These are phyloP conservation scores for Agonopterix alstromeriana DNA, from an alignment of 2,888 invertebrate genomes.

Conservation along the genomic window DNA sequence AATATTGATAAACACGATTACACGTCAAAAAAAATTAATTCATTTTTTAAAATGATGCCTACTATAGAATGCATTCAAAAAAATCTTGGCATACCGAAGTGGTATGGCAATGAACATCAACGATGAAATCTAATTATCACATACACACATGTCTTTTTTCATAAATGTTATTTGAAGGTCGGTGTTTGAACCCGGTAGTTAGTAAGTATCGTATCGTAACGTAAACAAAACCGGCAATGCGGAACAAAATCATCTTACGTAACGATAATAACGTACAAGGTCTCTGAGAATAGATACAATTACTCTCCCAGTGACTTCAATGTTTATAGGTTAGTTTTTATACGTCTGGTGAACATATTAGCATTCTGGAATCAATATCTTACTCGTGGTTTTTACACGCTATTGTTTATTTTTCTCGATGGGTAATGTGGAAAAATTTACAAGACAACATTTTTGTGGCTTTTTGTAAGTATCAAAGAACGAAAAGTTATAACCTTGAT, in stretches of 20 bases:
- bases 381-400: no score
- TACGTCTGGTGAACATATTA: background rate
- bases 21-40: no score
- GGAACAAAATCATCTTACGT: slow-evolving; percentile 46
- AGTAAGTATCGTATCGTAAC: slow-evolving; percentile 11
- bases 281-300: slow-evolving; percentile 13
- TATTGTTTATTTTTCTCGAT: no score
- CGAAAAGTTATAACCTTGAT: no score
- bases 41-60: no score
- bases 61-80: no score
- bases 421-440: no score
- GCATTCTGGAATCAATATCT: no score
- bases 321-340: background rate
- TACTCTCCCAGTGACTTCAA: background rate
- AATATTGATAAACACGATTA: no score
- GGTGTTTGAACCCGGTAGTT: slow-evolving; percentile 54
- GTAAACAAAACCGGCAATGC: slow-evolving; percentile 39
- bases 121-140: background rate
- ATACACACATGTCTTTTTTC: slow-evolving; percentile 17
- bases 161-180: slow-evolving; percentile 36
- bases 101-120: background rate
- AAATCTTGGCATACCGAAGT: no score
- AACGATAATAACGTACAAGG: slow-evolving; percentile 34
- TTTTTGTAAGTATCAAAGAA: no score
- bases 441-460: no score